Evolutionary conservation across 2,888 invertebrate genomes (phyloP), one percentile per base, ranked within the genome.

Genomic region (Aromia moschata): DNA sequence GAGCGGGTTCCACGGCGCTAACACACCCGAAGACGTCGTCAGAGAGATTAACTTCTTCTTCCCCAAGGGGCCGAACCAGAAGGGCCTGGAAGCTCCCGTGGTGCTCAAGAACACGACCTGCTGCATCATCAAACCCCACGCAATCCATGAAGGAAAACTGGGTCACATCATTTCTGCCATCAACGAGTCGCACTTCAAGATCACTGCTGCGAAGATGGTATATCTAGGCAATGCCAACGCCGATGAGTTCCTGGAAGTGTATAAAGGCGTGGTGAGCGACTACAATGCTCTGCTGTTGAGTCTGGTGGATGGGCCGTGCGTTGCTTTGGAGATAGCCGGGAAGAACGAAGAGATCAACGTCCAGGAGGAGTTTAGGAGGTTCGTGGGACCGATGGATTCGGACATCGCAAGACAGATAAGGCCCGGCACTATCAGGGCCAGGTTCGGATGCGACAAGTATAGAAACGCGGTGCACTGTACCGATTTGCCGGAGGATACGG

Each of bases 391-490:
- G 1, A 84, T 87, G 67, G 96, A 97, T 84, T 93, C 96, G n/a
- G 93, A 94, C 77, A 89, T 96, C 58, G 96, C 94, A 0, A 86
- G 90, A 69, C 87, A 94, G 66, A 82, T 97, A 51, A 85, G 95
- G 11, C 95, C 96, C 0, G 83, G 90, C 66, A 92, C 94, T 0
- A 78, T 97, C 37, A 84, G 97, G 70, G 95, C 96, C 1, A 87
- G 87, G 73, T 93, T 91, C 80, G 97, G 97, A 0, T 85, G 84
- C 37, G 89, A 88, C 37, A 93, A 91, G 81, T 87, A 93, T 15
- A 86, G 89, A 75, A 97, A 97, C 81, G 96, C 93, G 2, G 84
- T 97, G 4, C 97, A 97, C 79, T 96, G 96, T 77, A 96, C 97
- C 15, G 97, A 97, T 83, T 83, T 97, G 56, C 86, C 90, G 0